Base-by-base conservation (phyloP, 1,140 invertebrate genomes). In the Tyrophagus putrescentiae region DNA sequence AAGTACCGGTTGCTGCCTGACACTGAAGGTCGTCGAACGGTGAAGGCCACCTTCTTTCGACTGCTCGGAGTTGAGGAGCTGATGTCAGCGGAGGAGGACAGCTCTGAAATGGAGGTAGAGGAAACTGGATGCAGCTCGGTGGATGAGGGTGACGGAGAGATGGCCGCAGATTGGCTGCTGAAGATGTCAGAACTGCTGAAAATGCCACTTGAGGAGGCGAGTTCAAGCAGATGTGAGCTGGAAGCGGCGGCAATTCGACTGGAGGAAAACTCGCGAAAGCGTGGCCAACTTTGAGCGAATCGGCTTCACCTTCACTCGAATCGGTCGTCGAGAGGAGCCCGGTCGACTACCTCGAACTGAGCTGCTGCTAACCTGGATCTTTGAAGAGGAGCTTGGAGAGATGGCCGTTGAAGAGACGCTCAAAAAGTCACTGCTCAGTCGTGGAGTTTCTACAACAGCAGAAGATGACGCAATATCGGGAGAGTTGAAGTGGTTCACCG, bases 281-380 rank as follows among this genome's bases (percentile, higher is more conserved):
- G 45, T 48, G 18, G 45, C 45, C 7, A 48, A 18, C 18, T 48
- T 48, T 9, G 45, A 48, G 9, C 45, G 45, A 21, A 48, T 48
- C 21, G 45, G 45, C 18, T 48, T 48, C 7, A 48, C 45, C 21
- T 48, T 48, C 7, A 60, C 59, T 5, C 59, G 59, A 32, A 60
- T 21, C 13, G 59, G 59, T 34, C 59, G 21, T 58, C 59, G 21
- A 27, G 21, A 25, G 31, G 31, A 13, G 7, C 21, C 45, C 23
- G 45, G 18, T 48, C 45, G 45, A 7, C 21, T 7, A n/a, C n/a
- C n/a, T 7, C 45, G 45, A 9, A 18, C 7, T 29, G 45, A 18
- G 31, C 45, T 48, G 45, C 45, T 48, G 13, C 21, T 48, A 13
- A 39, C 13, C n/a, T n/a, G n/a, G n/a, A n/a, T n/a, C n/a, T n/a